Evolutionary conservation across 1,140 invertebrate genomes (phyloP).

Genomic region (Antheraea pernyi): DNA sequence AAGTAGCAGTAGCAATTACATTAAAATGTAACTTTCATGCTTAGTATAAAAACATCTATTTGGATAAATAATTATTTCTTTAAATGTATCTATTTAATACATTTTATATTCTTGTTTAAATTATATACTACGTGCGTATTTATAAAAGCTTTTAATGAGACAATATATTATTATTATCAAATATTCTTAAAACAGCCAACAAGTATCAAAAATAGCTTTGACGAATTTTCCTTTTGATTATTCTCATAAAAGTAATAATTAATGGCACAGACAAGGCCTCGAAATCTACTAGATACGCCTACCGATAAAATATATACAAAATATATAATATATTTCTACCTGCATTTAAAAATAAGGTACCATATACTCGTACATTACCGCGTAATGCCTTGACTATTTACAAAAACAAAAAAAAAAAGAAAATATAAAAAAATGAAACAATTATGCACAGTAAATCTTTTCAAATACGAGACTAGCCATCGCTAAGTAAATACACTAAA

Average conservation of each 20-base stretch:
- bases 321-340: conserved; percentile 21
- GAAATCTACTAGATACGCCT: neutral
- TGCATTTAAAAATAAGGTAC: conserved; percentile 28
- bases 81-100: no score
- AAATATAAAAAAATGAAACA: conserved; percentile 3
- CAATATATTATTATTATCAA: no score
- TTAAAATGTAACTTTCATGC: no score
- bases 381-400: conserved; percentile 44
- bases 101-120: no score
- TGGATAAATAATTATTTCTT: no score
- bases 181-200: no score
- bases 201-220: no score
- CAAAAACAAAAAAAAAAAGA: conserved; percentile 15
- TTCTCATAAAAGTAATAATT: neutral
- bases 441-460: conserved; percentile 39
- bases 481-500: conserved; percentile 41
- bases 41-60: no score
- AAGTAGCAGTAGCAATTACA: no score
- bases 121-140: no score
- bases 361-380: conserved; percentile 33
- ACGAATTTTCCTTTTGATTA: no score
- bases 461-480: conserved; percentile 45
- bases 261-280: neutral
- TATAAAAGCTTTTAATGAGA: no score
- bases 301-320: neutral